These are phyloP conservation scores for Carassius carassius DNA, from an alignment of 2,113 vertebrate genomes.

Conservation along the genomic window DNA sequence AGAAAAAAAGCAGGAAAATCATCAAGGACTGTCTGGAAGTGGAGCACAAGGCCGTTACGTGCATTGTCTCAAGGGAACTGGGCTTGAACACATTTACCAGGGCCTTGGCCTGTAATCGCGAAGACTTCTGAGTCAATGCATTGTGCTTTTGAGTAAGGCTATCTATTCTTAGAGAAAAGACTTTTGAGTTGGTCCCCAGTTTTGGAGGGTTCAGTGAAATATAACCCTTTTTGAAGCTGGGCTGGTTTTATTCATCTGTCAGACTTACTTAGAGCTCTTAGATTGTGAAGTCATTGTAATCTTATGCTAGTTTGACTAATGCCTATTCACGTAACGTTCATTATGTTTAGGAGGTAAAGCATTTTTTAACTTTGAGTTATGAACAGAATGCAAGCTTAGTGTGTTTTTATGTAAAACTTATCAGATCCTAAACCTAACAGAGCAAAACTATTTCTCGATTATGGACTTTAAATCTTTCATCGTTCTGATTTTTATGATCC, in stretches of 20 bases:
- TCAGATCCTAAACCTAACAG: background rate
- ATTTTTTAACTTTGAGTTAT: conserved; percentile 10
- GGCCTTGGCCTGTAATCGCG: conserved; percentile 50
- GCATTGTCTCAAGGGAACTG: conserved; percentile 45
- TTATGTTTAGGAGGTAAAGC: background rate
- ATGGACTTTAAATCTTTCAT: conserved; percentile 44
- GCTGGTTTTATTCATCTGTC: conserved; percentile 42
- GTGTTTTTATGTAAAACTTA: background rate
- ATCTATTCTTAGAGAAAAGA: conserved; percentile 54
- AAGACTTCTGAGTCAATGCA: conserved; percentile 46
- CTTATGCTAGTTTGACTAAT: conserved; percentile 13
- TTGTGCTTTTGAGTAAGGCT: conserved; percentile 49
- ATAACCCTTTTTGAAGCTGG: conserved; percentile 43
- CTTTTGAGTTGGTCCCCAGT: conserved; percentile 47
- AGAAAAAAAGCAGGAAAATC: conserved; percentile 2
- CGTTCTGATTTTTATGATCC: conserved; percentile 52
- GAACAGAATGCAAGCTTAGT: conserved; percentile 12
- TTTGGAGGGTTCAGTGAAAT: conserved; percentile 47
- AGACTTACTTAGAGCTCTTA: conserved; percentile 35
- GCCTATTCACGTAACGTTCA: background rate
- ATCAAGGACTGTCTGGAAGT: conserved; percentile 41
- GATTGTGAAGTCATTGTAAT: conserved; percentile 27
- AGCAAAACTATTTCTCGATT: conserved; percentile 50
- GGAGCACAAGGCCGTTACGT: conserved; percentile 36
- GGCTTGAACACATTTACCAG: conserved; percentile 56